Conservation (phyloP, 2,113 vertebrate species). For the Plectropomus leopardus region DNA sequence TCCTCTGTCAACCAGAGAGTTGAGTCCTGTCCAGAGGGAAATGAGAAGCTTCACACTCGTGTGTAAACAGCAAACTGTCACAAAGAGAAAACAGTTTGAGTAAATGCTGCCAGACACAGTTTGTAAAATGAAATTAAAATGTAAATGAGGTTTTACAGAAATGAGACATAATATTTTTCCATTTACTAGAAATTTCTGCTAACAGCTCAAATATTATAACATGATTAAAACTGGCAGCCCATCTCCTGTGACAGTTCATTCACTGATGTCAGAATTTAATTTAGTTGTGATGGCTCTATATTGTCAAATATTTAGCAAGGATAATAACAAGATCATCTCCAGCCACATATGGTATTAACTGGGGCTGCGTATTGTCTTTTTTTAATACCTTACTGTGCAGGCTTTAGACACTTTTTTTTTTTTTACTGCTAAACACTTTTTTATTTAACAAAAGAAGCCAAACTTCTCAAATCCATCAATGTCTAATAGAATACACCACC, state of each 20-base stretch:
- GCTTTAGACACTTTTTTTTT: neutral
- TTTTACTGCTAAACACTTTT: neutral
- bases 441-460: neutral
- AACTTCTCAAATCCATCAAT: neutral
- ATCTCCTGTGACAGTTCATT: neutral
- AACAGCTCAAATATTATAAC: neutral
- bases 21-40: neutral
- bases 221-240: neutral
- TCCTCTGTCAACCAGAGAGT: neutral
- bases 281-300: neutral
- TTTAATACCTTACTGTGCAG: neutral
- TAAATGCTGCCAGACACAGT: neutral
- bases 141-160: neutral
- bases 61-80: constrained; percentile 9
- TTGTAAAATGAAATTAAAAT: neutral
- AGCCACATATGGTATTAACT: neutral
- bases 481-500: too few species aligned
- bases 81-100: neutral
- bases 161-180: neutral
- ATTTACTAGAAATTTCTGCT: neutral
- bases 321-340: too few species aligned
- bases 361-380: neutral
- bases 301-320: too few species aligned
- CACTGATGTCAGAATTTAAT: neutral
- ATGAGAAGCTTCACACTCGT: neutral